Evolutionary conservation across 92 coral and sea anemone genomes (phyloP).

Genomic region (Umimayanthus kanabou): DNA sequence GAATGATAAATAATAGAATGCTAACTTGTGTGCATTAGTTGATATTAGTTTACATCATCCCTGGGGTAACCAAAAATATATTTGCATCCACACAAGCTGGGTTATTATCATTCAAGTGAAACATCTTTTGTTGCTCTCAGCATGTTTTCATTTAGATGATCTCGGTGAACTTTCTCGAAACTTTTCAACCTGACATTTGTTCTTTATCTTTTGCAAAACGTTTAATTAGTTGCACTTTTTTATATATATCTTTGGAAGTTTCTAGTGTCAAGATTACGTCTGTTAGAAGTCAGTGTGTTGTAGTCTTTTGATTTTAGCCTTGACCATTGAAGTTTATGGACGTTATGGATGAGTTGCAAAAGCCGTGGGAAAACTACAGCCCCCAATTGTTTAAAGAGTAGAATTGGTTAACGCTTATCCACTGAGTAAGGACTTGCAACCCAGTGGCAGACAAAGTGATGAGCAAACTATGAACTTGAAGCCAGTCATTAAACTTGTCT

Average conservation of each 20-base stretch:
- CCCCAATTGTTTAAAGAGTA: not conserved
- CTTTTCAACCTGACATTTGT: too few relatives aligned
- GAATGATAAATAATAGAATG: not conserved
- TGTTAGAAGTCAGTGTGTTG: not conserved
- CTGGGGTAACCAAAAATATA: constrained; percentile 18
- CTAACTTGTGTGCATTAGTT: not conserved
- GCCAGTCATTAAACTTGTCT: too few relatives aligned
- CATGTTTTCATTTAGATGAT: not conserved
- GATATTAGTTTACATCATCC: not conserved
- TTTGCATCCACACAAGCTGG: not conserved
- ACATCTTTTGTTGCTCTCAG: not conserved
- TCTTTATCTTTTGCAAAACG: too few relatives aligned
- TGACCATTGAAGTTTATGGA: not conserved
- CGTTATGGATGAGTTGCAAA: not conserved
- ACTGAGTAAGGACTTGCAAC: too few relatives aligned
- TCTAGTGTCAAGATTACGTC: not conserved
- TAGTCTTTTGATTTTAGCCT: not conserved
- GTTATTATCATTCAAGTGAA: constrained; percentile 1
- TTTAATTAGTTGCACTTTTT: not conserved
- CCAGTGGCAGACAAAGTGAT: too few relatives aligned
- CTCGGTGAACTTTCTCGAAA: constrained; percentile 19
- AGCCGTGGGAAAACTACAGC: not conserved
- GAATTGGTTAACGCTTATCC: too few relatives aligned
- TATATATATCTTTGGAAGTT: not conserved
- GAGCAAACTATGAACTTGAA: too few relatives aligned